Evolutionary conservation across 1,140 invertebrate species (phyloP).

Genomic region (Phocides pigmalion): DNA sequence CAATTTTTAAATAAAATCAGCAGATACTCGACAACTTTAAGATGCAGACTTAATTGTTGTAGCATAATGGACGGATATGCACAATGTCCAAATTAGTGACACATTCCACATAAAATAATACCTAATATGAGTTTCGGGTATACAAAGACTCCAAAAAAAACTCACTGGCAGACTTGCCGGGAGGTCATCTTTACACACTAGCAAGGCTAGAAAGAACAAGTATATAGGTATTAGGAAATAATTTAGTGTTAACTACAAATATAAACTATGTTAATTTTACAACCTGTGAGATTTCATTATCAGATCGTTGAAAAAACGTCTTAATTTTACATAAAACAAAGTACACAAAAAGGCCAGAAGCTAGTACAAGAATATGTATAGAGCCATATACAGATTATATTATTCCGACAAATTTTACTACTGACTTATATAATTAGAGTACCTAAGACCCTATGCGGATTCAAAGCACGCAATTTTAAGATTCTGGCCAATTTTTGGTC

Average conservation of each 20-base stretch:
- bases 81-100: background rate
- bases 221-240: background rate
- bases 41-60: too few species aligned
- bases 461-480: background rate
- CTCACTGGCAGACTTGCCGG: background rate
- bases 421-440: too few species aligned
- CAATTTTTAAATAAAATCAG: background rate
- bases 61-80: slow-evolving; percentile 6
- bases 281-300: slow-evolving; percentile 18
- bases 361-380: background rate
- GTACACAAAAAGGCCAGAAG: slow-evolving; percentile 1
- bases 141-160: background rate
- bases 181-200: background rate
- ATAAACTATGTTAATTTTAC: background rate
- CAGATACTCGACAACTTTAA: too few species aligned
- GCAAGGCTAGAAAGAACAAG: background rate
- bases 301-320: background rate
- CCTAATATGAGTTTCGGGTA: background rate
- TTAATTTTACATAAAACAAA: background rate
- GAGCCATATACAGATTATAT: too few species aligned
- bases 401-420: too few species aligned
- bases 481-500: background rate
- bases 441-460: too few species aligned
- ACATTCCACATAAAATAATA: background rate
- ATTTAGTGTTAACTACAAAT: background rate